These are phyloP conservation scores for Drosophila aff. DNA, from an alignment of 1,140 invertebrate genomes.

Conservation along the genomic window DNA sequence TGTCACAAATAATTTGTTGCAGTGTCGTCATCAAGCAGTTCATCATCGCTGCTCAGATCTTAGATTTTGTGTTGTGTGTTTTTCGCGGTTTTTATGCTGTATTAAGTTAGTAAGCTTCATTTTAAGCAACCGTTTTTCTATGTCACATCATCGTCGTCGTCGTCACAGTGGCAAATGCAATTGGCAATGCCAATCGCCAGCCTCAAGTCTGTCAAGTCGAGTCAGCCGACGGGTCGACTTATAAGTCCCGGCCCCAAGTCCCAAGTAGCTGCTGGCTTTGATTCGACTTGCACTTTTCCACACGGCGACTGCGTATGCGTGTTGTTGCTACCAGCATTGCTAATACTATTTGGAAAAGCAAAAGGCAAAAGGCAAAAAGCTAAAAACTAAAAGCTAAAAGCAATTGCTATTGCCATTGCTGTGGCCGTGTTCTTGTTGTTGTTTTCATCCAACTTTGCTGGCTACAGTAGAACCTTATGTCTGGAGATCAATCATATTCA, in stretches of 20 bases:
- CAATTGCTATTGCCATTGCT: constrained; percentile 26
- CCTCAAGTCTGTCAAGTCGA: constrained; percentile 37
- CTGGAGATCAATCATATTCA: too few relatives aligned
- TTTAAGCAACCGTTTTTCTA: constrained; percentile 25
- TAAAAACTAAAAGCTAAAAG: background rate
- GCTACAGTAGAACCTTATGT: constrained; percentile 9
- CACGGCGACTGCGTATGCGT: constrained; percentile 46
- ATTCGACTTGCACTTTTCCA: constrained; percentile 73
- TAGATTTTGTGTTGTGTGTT: background rate
- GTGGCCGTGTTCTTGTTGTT: constrained; percentile 62
- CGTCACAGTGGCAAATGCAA: constrained; percentile 15
- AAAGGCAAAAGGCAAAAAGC: constrained; percentile 1
- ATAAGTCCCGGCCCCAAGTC: constrained; percentile 41
- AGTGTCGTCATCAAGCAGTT: background rate
- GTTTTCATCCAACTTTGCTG: constrained; percentile 55
- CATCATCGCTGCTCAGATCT: background rate
- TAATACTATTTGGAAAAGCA: constrained; percentile 14
- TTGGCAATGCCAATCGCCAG: constrained; percentile 39
- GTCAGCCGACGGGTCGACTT: constrained; percentile 35
- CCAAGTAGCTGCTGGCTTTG: constrained; percentile 32
- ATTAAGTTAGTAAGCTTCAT: constrained; percentile 18
- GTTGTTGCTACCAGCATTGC: constrained; percentile 17
- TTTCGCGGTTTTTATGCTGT: constrained; percentile 9
- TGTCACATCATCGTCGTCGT: constrained; percentile 15
- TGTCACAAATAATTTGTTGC: background rate